These are phyloP conservation scores for Dipodomys ordii DNA, from an alignment of 2,113 vertebrate genomes.

Conservation along the genomic window DNA sequence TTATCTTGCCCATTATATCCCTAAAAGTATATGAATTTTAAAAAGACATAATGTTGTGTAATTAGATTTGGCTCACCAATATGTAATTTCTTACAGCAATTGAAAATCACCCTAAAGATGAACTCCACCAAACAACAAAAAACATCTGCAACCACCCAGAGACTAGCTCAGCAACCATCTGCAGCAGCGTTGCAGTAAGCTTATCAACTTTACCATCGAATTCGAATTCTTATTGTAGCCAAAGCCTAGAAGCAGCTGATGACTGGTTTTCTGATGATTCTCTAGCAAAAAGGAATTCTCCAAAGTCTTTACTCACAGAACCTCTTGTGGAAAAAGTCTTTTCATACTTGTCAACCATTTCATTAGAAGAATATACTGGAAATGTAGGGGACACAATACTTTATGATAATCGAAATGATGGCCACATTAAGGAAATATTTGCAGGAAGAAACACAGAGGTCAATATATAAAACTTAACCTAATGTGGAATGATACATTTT, in stretches of 20 bases:
- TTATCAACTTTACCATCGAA: slow-evolving; percentile 47
- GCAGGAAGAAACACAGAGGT: slow-evolving; percentile 59
- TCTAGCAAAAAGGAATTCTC: not conserved
- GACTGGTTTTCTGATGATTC: slow-evolving; percentile 74
- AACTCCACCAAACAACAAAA: slow-evolving; percentile 43
- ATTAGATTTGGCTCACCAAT: slow-evolving; percentile 46
- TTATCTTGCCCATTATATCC: not conserved
- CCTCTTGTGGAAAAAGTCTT: slow-evolving; percentile 63
- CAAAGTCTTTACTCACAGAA: slow-evolving; percentile 41
- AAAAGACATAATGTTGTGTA: slow-evolving; percentile 38
- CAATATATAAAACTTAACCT: slow-evolving; percentile 60
- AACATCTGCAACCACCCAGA: slow-evolving; percentile 57
- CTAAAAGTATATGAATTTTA: slow-evolving; percentile 27
- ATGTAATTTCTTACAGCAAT: slow-evolving; percentile 66
- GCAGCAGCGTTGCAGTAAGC: slow-evolving; percentile 57
- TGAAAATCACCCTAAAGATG: slow-evolving; percentile 50
- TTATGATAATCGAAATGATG: slow-evolving; percentile 46
- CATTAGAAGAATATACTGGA: slow-evolving; percentile 53
- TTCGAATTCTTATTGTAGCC: slow-evolving; percentile 58
- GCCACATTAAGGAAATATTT: slow-evolving; percentile 46
- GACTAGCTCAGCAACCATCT: slow-evolving; percentile 31
- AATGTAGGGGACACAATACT: slow-evolving; percentile 26
- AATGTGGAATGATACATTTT: slow-evolving; percentile 59
- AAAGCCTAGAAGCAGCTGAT: slow-evolving; percentile 65
- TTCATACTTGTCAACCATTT: slow-evolving; percentile 65